phyloP scores from a whole-genome alignment of 2,797 vertebrate species.

The Myotis findleyi region DNA sequence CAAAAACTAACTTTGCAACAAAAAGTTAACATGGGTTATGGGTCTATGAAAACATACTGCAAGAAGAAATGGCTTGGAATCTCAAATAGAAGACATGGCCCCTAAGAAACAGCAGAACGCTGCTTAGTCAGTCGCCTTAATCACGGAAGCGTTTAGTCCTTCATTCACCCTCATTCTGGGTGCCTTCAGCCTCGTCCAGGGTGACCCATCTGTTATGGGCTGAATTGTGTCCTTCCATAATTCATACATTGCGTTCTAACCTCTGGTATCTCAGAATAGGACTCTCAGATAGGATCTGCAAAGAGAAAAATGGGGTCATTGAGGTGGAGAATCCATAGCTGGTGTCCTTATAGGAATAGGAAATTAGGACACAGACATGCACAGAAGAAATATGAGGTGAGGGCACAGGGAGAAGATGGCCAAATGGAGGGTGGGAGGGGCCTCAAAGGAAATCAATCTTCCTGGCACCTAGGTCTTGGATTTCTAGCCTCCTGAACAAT shows the following conservation, averaged over 20 bases:
- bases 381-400: neutral
- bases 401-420: neutral
- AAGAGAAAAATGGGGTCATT: neutral
- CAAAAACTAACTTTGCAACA: neutral
- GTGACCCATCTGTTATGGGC: neutral
- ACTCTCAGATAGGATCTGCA: neutral
- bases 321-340: neutral
- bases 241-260: neutral
- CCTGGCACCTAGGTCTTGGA: neutral
- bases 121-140: neutral
- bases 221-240: neutral
- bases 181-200: neutral
- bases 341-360: neutral
- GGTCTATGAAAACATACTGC: neutral
- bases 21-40: neutral
- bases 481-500: neutral
- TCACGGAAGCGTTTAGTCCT: neutral
- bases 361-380: neutral
- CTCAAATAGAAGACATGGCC: neutral
- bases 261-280: neutral
- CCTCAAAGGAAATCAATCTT: neutral
- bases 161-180: neutral
- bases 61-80: slow-evolving; percentile 23
- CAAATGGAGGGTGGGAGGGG: neutral
- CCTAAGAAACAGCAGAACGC: neutral